Base-by-base conservation (phyloP, 2,888 invertebrate species). In the Aphidius colemani region DNA sequence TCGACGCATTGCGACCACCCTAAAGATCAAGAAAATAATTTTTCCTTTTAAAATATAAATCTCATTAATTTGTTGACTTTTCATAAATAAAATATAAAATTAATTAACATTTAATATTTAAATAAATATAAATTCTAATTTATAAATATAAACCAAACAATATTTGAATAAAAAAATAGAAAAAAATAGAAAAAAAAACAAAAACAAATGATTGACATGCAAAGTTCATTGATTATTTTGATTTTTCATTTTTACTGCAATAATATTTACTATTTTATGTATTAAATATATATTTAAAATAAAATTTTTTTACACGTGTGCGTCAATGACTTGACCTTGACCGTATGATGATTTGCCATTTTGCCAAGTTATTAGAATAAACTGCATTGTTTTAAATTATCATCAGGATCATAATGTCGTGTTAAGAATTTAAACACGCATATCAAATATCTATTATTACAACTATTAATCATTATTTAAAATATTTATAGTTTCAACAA, bases 401-500 rank as follows among this genome's bases (percentile, higher is more conserved):
- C 40, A 53, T 48, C 45, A 49, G 46, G n/a, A 46, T 57, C 46
- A 39, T 46, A 46, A 57, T 57, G 45, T 57, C 39, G 39, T 46
- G 50, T 51, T 30, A 51, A 50, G 44, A 43, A 51, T 59, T n/a
- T 11, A 11, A n/a, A 41, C 53, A 53, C 53, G 53, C 53, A 41
- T 13, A 53, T 53, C 39, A n/a, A 41, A 41, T 40, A n/a, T 9
- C 11, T 53, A 18, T 18, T 18, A 18, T 18, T 18, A 18, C 2
- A 18, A 18, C 1, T 18, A 18, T 18, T 18, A 18, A 18, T 18
- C 13, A 18, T 18, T 18, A 18, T 18, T 41, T 7, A 10, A 3
- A 13, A 45, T 76, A 72, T 74, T 88, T 88, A 53, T 85, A 94
- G 94, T 93, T 94, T 86, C 94, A 94, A 85, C 93, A 94, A 86